Evolutionary conservation across 2,888 invertebrate species (phyloP).

Genomic region (Blomia tropicalis): DNA sequence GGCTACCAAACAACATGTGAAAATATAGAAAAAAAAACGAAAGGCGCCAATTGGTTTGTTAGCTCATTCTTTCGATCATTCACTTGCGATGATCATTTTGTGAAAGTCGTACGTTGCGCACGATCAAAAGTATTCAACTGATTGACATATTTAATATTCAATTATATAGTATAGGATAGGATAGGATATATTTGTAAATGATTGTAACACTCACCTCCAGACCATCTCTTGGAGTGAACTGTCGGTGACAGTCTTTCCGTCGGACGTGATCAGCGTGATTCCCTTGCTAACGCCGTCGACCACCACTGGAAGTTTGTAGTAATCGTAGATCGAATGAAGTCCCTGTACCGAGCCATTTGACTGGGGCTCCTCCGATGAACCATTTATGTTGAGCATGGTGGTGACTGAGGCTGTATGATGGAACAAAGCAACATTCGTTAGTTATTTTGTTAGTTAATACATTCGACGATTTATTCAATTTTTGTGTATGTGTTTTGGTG

Average conservation of each 20-base stretch:
- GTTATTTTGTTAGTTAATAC: not conserved
- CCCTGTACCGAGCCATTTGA: constrained; percentile 19
- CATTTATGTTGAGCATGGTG: constrained; percentile 22
- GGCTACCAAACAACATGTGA: no score
- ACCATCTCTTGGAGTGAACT: constrained; percentile 19
- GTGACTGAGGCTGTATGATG: constrained; percentile 7
- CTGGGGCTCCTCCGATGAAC: constrained; percentile 16
- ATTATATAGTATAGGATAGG: no score
- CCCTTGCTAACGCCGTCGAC: constrained; percentile 11
- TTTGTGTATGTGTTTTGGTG: not conserved
- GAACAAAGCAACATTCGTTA: no score
- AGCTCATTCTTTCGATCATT: no score
- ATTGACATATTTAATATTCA: no score
- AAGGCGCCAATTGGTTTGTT: no score
- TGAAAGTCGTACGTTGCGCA: no score
- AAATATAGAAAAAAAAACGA: no score
- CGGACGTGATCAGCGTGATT: constrained; percentile 21
- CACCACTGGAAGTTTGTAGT: constrained; percentile 20
- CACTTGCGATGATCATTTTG: no score
- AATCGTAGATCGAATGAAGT: constrained; percentile 18
- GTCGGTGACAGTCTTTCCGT: constrained; percentile 16
- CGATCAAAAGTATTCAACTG: no score
- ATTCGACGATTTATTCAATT: not conserved
- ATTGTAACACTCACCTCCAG: constrained; percentile 22
- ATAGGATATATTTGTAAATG: no score